Evolutionary conservation across 2,797 vertebrate genomes (phyloP).

Genomic region (Myotis daubentonii): DNA sequence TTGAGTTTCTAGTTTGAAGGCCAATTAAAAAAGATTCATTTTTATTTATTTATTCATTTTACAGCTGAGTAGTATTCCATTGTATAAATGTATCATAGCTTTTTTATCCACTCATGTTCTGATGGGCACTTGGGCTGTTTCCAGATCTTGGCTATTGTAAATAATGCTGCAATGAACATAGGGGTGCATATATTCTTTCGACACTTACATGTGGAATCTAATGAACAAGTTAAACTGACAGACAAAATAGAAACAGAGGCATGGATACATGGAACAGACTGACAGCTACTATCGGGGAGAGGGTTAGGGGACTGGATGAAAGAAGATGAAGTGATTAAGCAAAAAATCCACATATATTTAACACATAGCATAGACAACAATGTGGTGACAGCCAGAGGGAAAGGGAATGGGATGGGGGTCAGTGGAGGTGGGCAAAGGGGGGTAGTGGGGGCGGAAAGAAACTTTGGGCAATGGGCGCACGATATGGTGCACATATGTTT

Average conservation of each 20-base stretch:
- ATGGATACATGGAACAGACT: neutral
- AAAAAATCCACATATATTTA: neutral
- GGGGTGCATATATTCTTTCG: neutral
- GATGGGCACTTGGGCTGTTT: neutral
- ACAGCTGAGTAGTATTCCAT: neutral
- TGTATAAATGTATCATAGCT: neutral
- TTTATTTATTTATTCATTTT: neutral
- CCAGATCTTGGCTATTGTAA: neutral
- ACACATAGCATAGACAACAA: neutral
- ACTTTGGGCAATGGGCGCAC: neutral
- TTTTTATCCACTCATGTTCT: neutral
- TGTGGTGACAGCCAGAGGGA: neutral
- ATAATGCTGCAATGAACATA: neutral
- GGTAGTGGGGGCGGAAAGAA: neutral
- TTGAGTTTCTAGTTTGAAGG: slow-evolving; percentile 44
- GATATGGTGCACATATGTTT: neutral
- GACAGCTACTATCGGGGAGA: neutral
- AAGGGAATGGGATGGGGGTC: neutral
- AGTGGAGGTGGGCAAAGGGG: neutral
- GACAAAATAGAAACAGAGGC: neutral
- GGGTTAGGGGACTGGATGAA: neutral
- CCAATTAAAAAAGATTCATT: slow-evolving; percentile 40
- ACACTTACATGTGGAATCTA: neutral
- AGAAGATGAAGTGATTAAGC: neutral
- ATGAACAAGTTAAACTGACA: neutral